phyloP scores from a whole-genome alignment of 2,113 vertebrate species.

The Clupea harengus region DNA sequence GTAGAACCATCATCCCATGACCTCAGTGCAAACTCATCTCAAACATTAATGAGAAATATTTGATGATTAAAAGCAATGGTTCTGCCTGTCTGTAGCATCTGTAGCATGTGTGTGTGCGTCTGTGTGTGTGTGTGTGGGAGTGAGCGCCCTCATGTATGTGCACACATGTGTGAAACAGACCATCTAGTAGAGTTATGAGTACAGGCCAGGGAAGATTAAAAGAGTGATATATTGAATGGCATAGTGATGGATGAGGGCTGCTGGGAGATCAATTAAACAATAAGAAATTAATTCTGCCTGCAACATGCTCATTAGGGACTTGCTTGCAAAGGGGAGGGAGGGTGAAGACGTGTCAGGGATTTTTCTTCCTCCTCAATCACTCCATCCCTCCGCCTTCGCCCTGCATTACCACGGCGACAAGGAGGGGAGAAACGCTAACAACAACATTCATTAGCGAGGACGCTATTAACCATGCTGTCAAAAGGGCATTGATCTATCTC shows the following conservation, averaged over 20 bases:
- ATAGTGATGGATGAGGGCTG: slow-evolving; percentile 69
- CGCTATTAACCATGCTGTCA: slow-evolving; percentile 3
- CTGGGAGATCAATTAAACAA: slow-evolving; percentile 72
- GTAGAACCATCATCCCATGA: neutral
- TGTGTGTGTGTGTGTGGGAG: neutral
- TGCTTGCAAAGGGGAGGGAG: slow-evolving; percentile 45
- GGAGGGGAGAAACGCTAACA: neutral
- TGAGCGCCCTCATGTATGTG: slow-evolving; percentile 25
- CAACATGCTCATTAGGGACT: slow-evolving; percentile 73
- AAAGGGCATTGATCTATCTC: neutral
- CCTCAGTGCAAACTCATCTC: neutral
- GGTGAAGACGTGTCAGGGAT: slow-evolving; percentile 43
- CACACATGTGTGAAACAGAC: slow-evolving; percentile 54
- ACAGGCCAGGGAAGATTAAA: slow-evolving; percentile 59
- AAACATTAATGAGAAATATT: neutral
- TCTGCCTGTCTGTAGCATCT: neutral
- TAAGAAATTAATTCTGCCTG: slow-evolving; percentile 70
- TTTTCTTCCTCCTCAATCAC: slow-evolving; percentile 20
- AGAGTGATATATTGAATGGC: slow-evolving; percentile 61
- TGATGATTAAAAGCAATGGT: neutral
- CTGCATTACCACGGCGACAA: neutral
- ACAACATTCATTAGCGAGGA: neutral
- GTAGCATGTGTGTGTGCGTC: neutral
- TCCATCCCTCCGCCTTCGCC: slow-evolving; percentile 9
- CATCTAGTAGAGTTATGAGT: slow-evolving; percentile 61